Percentiles rank a stretch among this genome's conserved stretches.
phyloP scores from a whole-genome alignment of 2,113 vertebrate genomes.

The Siphamia tubifer region DNA sequence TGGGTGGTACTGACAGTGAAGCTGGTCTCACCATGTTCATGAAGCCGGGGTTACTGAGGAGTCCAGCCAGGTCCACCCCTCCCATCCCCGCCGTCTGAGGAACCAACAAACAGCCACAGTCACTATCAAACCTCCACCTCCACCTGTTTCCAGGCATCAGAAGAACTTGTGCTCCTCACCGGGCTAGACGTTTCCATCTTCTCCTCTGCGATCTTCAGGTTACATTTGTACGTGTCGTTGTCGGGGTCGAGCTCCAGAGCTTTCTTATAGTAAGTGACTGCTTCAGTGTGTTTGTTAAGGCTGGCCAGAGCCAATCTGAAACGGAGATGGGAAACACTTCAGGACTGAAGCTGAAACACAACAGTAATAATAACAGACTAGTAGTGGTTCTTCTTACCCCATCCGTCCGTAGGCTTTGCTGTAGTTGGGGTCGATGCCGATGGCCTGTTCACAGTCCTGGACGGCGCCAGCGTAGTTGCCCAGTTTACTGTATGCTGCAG shows the following conservation, averaged over 20 bases:
- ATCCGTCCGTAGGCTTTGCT: slow-evolving; percentile 98
- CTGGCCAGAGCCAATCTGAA: slow-evolving; percentile 91
- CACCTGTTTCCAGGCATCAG: too few relatives aligned
- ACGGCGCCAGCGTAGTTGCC: slow-evolving; percentile 93
- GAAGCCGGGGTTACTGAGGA: slow-evolving; percentile 94
- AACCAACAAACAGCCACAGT: background rate
- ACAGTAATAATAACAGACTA: background rate
- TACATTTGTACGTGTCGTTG: slow-evolving; percentile 93
- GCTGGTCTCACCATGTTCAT: slow-evolving; percentile 90
- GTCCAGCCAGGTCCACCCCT: slow-evolving; percentile 89
- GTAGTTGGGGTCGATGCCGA: slow-evolving; percentile 92
- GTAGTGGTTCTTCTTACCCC: slow-evolving; percentile 81
- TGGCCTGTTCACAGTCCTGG: slow-evolving; percentile 92
- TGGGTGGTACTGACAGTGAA: background rate
- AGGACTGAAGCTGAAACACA: too few relatives aligned
- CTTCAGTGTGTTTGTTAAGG: slow-evolving; percentile 92
- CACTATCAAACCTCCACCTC: too few relatives aligned
- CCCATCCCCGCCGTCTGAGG: slow-evolving; percentile 86
- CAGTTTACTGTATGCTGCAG: slow-evolving; percentile 94
- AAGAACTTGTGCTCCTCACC: slow-evolving; percentile 65
- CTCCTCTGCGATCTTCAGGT: slow-evolving; percentile 93
- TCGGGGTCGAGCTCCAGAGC: slow-evolving; percentile 95
- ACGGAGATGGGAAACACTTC: background rate
- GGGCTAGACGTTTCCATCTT: slow-evolving; percentile 92
- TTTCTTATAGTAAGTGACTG: slow-evolving; percentile 89